Conservation (phyloP, 2,797 vertebrate genomes). For the Distichodus sexfasciatus region DNA sequence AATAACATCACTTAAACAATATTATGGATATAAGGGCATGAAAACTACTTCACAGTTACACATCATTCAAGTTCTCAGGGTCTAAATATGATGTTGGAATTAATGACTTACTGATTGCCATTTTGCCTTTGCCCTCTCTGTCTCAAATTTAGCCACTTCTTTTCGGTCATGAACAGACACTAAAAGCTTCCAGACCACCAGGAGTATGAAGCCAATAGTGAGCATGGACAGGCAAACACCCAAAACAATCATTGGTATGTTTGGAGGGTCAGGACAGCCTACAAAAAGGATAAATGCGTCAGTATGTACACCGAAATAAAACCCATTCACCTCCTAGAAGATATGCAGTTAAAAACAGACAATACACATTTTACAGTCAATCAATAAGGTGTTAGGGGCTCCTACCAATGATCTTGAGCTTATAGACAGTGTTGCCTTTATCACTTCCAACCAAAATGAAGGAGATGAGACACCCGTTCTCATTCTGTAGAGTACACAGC, state of each 20-base stretch:
- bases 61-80: background rate
- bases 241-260: slow-evolving; percentile 87
- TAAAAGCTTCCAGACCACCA: slow-evolving; percentile 91
- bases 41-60: too few relatives aligned
- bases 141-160: slow-evolving; percentile 97
- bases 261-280: slow-evolving; percentile 87
- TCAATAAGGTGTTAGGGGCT: background rate
- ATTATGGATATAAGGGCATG: background rate
- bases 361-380: too few relatives aligned
- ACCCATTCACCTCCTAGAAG: too few relatives aligned
- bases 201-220: slow-evolving; percentile 83
- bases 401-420: slow-evolving; percentile 82
- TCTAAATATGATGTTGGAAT: background rate
- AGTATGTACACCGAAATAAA: background rate
- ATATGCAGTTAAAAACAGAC: too few relatives aligned
- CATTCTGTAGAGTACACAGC: slow-evolving; percentile 82
- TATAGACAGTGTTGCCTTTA: slow-evolving; percentile 79
- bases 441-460: slow-evolving; percentile 80
- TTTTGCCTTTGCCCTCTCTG: slow-evolving; percentile 89
- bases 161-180: slow-evolving; percentile 93
- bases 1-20: background rate
- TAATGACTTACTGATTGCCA: slow-evolving; percentile 86
- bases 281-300: slow-evolving; percentile 37
- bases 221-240: slow-evolving; percentile 89
- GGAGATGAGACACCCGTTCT: slow-evolving; percentile 87